Evolutionary conservation across 2,888 invertebrate species (phyloP).

Genomic region (Branchellion lobata): DNA sequence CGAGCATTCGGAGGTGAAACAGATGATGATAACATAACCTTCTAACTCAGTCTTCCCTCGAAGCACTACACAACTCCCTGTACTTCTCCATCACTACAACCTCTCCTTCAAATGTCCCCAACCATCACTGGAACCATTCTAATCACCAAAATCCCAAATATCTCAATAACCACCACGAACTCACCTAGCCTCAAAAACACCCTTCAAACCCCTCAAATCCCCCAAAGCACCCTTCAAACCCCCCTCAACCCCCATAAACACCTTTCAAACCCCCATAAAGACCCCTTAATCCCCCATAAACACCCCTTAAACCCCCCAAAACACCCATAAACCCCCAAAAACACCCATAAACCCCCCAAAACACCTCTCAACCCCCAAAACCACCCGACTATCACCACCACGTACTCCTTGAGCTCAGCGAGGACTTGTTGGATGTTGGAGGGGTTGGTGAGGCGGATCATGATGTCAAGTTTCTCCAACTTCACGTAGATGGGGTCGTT

Average conservation of each 20-base stretch:
- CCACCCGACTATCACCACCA: not conserved
- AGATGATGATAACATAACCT: too few relatives aligned
- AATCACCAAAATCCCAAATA: not conserved
- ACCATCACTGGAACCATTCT: not conserved
- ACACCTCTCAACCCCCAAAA: not conserved
- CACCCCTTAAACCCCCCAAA: not conserved
- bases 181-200: not conserved
- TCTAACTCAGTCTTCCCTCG: too few relatives aligned
- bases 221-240: not conserved
- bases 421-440: slow-evolving; percentile 91
- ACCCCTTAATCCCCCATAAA: not conserved
- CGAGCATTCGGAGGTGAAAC: too few relatives aligned
- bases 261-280: not conserved
- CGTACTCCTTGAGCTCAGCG: slow-evolving; percentile 87
- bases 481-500: slow-evolving; percentile 99
- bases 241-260: not conserved
- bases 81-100: too few relatives aligned
- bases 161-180: not conserved
- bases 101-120: too few relatives aligned
- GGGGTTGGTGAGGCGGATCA: slow-evolving; percentile 96
- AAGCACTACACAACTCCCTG: too few relatives aligned
- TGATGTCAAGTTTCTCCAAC: slow-evolving; percentile 95
- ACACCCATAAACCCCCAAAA: not conserved
- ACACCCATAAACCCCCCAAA: not conserved
- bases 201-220: not conserved